Percentiles rank a stretch among this genome's conserved stretches.
phyloP scores from a whole-genome alignment of 2,113 vertebrate genomes.

The Bolborhynchus lineola region DNA sequence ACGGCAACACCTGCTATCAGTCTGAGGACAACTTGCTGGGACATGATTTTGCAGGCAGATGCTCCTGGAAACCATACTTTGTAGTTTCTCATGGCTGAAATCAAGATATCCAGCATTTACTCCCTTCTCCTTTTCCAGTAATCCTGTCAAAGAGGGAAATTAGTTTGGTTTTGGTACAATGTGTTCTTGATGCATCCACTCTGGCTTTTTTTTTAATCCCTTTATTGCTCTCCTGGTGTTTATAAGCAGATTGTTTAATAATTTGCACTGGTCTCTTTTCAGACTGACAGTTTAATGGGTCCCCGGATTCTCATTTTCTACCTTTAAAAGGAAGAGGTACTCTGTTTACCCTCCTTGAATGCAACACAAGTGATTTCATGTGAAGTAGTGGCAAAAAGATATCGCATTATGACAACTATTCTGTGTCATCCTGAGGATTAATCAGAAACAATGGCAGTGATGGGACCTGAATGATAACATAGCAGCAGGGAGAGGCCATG shows the following conservation, averaged over 20 bases:
- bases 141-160: background rate
- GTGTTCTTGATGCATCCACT: background rate
- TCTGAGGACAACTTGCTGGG: background rate
- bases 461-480: background rate
- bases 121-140: background rate
- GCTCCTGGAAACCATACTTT: background rate
- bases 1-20: background rate
- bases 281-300: background rate
- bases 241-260: slow-evolving; percentile 42
- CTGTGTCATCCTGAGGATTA: slow-evolving; percentile 4
- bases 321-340: background rate
- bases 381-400: background rate
- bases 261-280: background rate
- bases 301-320: slow-evolving; percentile 20
- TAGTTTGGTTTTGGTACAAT: background rate
- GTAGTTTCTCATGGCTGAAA: background rate
- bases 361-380: background rate
- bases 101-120: background rate
- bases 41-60: background rate
- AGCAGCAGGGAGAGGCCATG: background rate
- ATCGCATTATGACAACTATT: background rate
- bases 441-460: background rate
- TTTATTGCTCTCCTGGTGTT: slow-evolving; percentile 9
- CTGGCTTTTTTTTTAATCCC: background rate
- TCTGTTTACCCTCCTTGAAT: background rate